A percentile compares a stretch with the other conserved stretches of the same genome.
Evolutionary conservation across 2,113 vertebrate species (phyloP).

Genomic region (Takifugu flavidus): DNA sequence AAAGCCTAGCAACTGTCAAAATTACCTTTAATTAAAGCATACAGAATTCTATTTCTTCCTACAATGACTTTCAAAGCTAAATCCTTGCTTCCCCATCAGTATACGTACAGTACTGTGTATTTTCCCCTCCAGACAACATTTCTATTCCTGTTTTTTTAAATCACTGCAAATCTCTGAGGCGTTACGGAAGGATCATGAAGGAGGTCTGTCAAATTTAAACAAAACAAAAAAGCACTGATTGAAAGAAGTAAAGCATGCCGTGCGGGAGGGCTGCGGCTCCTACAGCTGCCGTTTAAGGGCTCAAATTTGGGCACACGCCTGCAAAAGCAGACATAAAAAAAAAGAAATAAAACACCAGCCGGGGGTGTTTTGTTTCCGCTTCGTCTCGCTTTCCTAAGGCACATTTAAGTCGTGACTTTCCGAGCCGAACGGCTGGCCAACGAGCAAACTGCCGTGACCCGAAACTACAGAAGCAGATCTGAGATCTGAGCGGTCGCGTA

Average conservation of each 20-base stretch:
- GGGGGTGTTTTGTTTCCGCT: slow-evolving; percentile 72
- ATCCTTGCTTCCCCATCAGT: slow-evolving; percentile 31
- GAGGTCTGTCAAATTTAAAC: slow-evolving; percentile 2
- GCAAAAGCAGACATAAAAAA: neutral
- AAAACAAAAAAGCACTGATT: slow-evolving; percentile 33
- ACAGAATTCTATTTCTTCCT: slow-evolving; percentile 36
- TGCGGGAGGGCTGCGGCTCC: slow-evolving; percentile 26
- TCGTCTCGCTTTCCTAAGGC: slow-evolving; percentile 86
- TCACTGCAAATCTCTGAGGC: slow-evolving; percentile 44
- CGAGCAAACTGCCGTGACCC: slow-evolving; percentile 33
- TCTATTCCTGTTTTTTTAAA: slow-evolving; percentile 8
- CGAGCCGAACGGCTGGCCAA: slow-evolving; percentile 24
- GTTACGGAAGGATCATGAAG: slow-evolving; percentile 6
- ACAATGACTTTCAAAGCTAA: slow-evolving; percentile 51
- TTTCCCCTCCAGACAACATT: slow-evolving; percentile 6
- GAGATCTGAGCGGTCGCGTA: slow-evolving; percentile 23
- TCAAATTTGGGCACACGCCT: slow-evolving; percentile 37
- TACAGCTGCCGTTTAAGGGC: slow-evolving; percentile 33
- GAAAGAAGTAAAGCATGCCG: slow-evolving; percentile 20
- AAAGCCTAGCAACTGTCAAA: slow-evolving; percentile 55
- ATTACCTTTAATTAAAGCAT: slow-evolving; percentile 45
- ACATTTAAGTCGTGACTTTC: slow-evolving; percentile 69
- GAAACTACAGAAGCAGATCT: slow-evolving; percentile 21
- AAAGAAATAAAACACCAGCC: slow-evolving; percentile 20
- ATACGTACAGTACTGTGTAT: neutral